Base-by-base conservation (phyloP, 35 echinoderm and acorn worm genomes). In the Hemicentrotus pulcherrimus region DNA sequence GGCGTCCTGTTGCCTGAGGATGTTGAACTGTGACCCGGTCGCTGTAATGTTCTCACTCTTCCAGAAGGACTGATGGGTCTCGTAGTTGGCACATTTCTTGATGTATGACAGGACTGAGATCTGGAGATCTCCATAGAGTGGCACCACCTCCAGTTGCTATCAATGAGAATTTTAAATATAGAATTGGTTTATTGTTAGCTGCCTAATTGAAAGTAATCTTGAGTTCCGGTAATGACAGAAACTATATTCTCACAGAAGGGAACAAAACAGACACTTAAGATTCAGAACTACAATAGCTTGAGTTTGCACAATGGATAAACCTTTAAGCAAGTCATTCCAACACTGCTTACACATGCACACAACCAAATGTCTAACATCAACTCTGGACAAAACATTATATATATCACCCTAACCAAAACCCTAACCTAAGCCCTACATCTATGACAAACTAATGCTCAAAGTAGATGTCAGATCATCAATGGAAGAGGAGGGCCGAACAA, bases 51-150 rank as follows among this genome's bases (percentile, higher is more conserved):
- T 87, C 4, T 92, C 95, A 32, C 95, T 96, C 41, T 86, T 97
- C 97, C 97, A 98, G 32, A 86, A 86, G 3, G 97, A 98, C 94
- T 97, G 95, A 92, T 98, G 94, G 18, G n/a, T 92, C 2, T 97
- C 88, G 70, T 95, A 98, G 92, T 98, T 98, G n/a, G 94, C 95
- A 46, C 96, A 96, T 89, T 96, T 98, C 78, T 94, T 97, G 41
- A 98, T 95, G 96, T 97, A 98, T 1, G 96, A 94, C 48, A 97
- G 97, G 22, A 98, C 95, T 9, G 96, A 94, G 35, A 98, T 97
- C 94, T 98, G 97, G 22, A 97, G 96, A 92, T 98, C 97, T 33
- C 97, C 97, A 61, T 97, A 98, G 6, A 98, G 94, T 28, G 97
- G 97, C 2, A 98, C 97, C 85, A 96, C 95, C 47, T 97, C 96